Evolutionary conservation across 2,888 invertebrate species (phyloP).

Genomic region (Macrophya annulata): DNA sequence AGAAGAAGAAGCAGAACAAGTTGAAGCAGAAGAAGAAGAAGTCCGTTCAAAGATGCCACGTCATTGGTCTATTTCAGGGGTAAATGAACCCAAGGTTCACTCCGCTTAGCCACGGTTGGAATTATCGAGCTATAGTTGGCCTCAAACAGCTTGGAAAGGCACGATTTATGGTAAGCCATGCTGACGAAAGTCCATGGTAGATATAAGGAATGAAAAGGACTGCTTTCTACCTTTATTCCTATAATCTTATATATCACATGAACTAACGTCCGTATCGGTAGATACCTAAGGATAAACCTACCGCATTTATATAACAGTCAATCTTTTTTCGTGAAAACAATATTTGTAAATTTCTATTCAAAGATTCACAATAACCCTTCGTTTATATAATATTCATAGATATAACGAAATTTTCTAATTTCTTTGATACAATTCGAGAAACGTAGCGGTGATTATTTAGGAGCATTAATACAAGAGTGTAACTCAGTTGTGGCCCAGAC

Average conservation of each 20-base stretch:
- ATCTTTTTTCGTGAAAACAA: background rate
- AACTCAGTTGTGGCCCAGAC: constrained; percentile 48
- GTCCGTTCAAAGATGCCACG: constrained; percentile 49
- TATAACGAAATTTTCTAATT: background rate
- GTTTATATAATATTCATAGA: background rate
- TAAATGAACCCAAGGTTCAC: constrained; percentile 49
- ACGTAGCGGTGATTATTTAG: constrained; percentile 35
- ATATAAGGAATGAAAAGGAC: background rate
- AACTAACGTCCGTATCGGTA: background rate
- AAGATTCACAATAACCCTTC: background rate
- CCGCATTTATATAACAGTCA: too few relatives aligned
- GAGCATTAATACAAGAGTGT: constrained; percentile 47
- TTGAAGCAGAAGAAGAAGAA: constrained; percentile 36
- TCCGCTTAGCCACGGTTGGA: constrained; percentile 37
- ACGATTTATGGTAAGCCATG: constrained; percentile 26
- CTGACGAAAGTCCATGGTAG: constrained; percentile 8
- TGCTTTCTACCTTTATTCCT: background rate
- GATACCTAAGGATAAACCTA: background rate
- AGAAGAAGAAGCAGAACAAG: constrained; percentile 38
- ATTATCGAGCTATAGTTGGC: constrained; percentile 17
- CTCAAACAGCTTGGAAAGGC: constrained; percentile 26
- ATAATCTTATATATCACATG: background rate
- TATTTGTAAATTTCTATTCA: background rate
- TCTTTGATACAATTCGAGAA: constrained; percentile 6
- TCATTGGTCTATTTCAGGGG: constrained; percentile 44